Conservation (phyloP, 2,797 vertebrate species). For the Oryzias sinensis region DNA sequence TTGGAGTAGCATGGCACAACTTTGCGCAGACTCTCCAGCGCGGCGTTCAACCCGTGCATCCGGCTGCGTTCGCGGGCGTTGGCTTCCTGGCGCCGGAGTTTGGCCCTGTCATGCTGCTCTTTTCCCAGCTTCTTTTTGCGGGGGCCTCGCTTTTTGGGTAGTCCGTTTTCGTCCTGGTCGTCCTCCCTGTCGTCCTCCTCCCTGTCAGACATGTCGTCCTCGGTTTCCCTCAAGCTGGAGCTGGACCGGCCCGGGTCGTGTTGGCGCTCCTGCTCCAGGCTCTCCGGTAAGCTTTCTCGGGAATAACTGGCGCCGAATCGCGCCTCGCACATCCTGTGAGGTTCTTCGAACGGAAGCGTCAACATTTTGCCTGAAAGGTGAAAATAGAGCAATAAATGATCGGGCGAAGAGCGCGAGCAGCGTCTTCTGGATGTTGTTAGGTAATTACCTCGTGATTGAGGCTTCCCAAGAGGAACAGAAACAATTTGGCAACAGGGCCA, state of each 20-base stretch:
- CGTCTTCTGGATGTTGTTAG: constrained; percentile 43
- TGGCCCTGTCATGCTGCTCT: constrained; percentile 86
- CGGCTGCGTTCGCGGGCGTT: constrained; percentile 93
- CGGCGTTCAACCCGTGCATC: constrained; percentile 96
- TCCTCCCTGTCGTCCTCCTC: constrained; percentile 80
- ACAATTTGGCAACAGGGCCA: constrained; percentile 48
- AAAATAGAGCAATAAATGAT: constrained; percentile 36
- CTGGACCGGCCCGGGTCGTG: constrained; percentile 37
- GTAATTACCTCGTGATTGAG: constrained; percentile 49
- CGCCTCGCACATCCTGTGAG: constrained; percentile 91
- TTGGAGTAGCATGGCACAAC: constrained; percentile 99
- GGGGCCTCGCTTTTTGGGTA: constrained; percentile 87
- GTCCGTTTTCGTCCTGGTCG: constrained; percentile 87
- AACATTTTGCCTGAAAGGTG: constrained; percentile 80
- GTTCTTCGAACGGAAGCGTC: constrained; percentile 95
- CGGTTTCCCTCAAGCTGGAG: constrained; percentile 56
- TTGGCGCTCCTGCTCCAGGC: constrained; percentile 55
- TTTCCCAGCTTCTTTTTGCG: constrained; percentile 92
- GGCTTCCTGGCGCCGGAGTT: constrained; percentile 91
- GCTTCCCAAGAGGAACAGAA: constrained; percentile 43
- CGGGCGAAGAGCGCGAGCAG: constrained; percentile 48
- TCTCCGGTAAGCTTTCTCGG: constrained; percentile 84
- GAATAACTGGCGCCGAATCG: constrained; percentile 92
- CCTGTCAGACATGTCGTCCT: constrained; percentile 62
- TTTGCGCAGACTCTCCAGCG: constrained; percentile 96